phyloP scores from a whole-genome alignment of 2,797 vertebrate species.

The Muraenolepis orangiensis region DNA sequence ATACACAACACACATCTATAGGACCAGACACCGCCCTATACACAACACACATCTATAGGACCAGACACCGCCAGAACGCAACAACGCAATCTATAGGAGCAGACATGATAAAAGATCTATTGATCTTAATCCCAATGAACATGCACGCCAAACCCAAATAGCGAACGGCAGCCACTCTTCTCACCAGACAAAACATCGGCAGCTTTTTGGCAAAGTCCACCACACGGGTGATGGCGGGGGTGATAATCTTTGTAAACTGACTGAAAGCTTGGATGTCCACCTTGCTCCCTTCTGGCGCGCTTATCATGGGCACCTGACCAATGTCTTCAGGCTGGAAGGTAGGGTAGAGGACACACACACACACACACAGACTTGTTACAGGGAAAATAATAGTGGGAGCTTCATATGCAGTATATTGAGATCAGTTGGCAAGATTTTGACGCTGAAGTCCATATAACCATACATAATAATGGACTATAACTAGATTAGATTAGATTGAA shows the following conservation, averaged over 20 bases:
- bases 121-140: no score
- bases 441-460: neutral
- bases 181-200: slow-evolving; percentile 99
- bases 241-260: slow-evolving; percentile 99
- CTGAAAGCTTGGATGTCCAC: slow-evolving; percentile 99
- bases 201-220: slow-evolving; percentile 99
- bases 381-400: no score
- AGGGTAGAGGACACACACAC: slow-evolving; percentile 14
- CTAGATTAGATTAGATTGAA: no score
- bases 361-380: neutral
- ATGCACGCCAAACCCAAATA: neutral
- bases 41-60: neutral
- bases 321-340: slow-evolving; percentile 89
- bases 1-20: neutral
- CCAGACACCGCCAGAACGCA: no score
- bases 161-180: slow-evolving; percentile 28
- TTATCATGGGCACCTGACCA: slow-evolving; percentile 91
- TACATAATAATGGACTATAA: no score
- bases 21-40: neutral
- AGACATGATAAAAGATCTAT: no score
- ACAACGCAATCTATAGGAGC: neutral
- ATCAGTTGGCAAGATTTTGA: neutral
- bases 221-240: slow-evolving; percentile 99
- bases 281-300: slow-evolving; percentile 91
- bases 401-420: neutral